A percentile compares a stretch with the other conserved stretches of the same genome.
These are phyloP conservation scores for Eristalinus aeneus DNA, from an alignment of 2,888 invertebrate species.

Conservation along the genomic window DNA sequence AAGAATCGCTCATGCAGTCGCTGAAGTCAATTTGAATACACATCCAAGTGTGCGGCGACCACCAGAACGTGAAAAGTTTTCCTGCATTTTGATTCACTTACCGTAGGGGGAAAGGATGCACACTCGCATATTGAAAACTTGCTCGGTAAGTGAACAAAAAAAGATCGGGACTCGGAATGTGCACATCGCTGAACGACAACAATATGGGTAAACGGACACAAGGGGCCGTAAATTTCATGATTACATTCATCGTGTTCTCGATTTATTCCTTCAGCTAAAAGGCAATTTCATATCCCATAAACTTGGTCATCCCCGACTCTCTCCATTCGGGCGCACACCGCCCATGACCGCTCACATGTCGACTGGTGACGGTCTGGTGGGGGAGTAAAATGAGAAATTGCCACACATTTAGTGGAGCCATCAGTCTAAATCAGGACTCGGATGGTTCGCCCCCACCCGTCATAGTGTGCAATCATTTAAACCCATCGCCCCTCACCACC, in stretches of 20 bases:
- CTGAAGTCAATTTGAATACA: conserved; percentile 54
- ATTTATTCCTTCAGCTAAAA: conserved; percentile 29
- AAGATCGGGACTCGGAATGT: too few relatives aligned
- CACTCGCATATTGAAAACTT: background rate
- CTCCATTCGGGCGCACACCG: conserved; percentile 18
- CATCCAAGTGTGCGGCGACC: background rate
- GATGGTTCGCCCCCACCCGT: conserved; percentile 1
- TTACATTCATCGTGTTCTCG: conserved; percentile 42
- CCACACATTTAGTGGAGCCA: conserved; percentile 55
- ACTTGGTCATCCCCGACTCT: conserved; percentile 15
- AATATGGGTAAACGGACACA: background rate
- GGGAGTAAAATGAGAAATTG: conserved; percentile 50
- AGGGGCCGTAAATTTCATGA: conserved; percentile 53
- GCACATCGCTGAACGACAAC: background rate
- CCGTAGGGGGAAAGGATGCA: conserved; percentile 18
- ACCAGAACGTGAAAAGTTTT: background rate
- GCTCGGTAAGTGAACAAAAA: too few relatives aligned
- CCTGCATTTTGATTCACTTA: conserved; percentile 30
- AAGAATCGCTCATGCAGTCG: conserved; percentile 14
- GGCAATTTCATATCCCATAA: conserved; percentile 57
- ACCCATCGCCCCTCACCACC: background rate
- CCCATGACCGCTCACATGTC: background rate
- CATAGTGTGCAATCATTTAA: conserved; percentile 34
- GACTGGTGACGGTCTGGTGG: background rate
- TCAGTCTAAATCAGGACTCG: conserved; percentile 62